Evolutionary conservation across 2,797 vertebrate species (phyloP).

Genomic region (Sebastes diploproa): DNA sequence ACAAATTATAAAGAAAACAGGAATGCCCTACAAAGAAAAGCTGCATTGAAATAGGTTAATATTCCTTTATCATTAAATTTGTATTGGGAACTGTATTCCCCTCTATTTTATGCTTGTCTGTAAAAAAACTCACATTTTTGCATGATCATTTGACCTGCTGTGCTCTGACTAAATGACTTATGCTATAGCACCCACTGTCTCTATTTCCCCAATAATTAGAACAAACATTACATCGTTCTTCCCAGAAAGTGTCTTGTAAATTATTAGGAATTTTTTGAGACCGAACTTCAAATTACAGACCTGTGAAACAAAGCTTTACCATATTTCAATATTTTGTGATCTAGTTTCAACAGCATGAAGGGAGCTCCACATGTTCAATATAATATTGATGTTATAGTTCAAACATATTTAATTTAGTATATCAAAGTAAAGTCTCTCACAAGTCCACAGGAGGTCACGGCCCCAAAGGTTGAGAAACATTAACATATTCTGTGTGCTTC

Average conservation of each 20-base stretch:
- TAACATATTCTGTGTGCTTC: background rate
- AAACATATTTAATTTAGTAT: background rate
- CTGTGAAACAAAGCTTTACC: background rate
- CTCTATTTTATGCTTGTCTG: background rate
- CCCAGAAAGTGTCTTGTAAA: background rate
- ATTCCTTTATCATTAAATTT: background rate
- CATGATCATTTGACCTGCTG: background rate
- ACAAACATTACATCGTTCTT: background rate
- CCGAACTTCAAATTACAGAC: background rate
- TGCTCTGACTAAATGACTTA: background rate
- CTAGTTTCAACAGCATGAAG: background rate
- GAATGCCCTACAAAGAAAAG: background rate
- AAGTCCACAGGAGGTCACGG: background rate
- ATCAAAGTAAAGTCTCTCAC: too few relatives aligned
- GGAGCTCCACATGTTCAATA: background rate
- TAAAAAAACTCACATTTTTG: background rate
- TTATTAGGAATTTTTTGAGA: background rate
- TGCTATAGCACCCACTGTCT: background rate
- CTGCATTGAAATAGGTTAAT: background rate
- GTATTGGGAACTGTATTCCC: background rate
- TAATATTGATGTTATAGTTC: background rate
- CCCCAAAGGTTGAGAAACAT: background rate
- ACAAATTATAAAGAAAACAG: background rate
- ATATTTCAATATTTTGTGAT: background rate
- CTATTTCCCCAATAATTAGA: background rate